Conservation (phyloP, 2,113 vertebrate genomes). For the Podarcis muralis region DNA sequence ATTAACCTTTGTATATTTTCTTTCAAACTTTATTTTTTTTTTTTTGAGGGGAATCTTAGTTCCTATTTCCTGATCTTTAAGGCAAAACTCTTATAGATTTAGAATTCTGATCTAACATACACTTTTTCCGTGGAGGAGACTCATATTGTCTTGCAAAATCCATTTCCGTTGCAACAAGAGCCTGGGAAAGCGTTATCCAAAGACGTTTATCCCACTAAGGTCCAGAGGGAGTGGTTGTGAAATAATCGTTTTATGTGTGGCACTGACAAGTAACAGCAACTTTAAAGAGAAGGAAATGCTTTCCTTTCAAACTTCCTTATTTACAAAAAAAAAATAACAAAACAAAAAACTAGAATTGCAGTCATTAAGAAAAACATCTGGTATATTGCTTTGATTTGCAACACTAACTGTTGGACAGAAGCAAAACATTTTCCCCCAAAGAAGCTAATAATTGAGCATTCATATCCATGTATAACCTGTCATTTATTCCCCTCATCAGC, state of each 20-base stretch:
- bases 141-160: fast-evolving
- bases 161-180: background rate
- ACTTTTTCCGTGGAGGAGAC: background rate
- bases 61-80: background rate
- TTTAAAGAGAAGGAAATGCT: constrained; percentile 40
- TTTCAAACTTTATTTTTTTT: too few relatives aligned
- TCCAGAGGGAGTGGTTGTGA: fast-evolving
- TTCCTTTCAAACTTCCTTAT: constrained; percentile 22
- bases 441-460: constrained; percentile 64
- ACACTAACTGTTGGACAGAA: constrained; percentile 52
- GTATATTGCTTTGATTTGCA: constrained; percentile 49
- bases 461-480: constrained; percentile 61
- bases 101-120: background rate
- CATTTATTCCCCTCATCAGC: constrained; percentile 72
- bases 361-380: constrained; percentile 59
- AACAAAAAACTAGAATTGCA: constrained; percentile 41
- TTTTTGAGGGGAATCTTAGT: too few relatives aligned
- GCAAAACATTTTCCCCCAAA: constrained; percentile 45
- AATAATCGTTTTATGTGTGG: constrained; percentile 25
- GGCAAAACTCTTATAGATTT: background rate
- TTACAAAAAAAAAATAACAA: background rate
- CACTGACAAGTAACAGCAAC: constrained; percentile 42
- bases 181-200: constrained; percentile 14
- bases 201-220: background rate
- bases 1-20: too few relatives aligned